A percentile compares a stretch with the other conserved stretches of the same genome.
Conservation (phyloP, 2,888 invertebrate species). For the Myathropa florea region DNA sequence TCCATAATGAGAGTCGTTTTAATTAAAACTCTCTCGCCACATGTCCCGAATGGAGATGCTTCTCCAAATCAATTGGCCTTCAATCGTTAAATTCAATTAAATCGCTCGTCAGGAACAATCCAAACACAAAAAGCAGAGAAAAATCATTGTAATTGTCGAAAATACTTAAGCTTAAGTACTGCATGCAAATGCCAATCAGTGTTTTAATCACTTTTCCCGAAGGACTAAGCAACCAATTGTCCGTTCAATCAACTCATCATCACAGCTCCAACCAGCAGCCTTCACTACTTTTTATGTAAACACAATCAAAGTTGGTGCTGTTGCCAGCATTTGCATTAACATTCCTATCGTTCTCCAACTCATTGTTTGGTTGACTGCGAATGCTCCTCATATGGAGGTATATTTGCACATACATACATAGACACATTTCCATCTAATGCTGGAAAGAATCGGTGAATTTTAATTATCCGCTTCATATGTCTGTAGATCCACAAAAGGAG, state of each 20-base stretch:
- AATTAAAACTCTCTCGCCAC: neutral
- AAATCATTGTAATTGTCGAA: conserved; percentile 43
- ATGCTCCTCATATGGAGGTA: neutral
- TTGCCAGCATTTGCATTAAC: conserved; percentile 48
- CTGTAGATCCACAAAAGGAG: conserved; percentile 16
- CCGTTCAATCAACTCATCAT: conserved; percentile 36
- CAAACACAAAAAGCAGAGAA: neutral
- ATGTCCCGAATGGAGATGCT: neutral
- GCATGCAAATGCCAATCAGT: conserved; percentile 50
- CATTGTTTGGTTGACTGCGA: neutral
- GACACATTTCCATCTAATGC: neutral
- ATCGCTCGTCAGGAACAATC: neutral
- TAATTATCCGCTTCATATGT: conserved; percentile 57
- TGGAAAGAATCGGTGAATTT: conserved; percentile 44
- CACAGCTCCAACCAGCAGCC: neutral
- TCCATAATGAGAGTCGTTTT: neutral
- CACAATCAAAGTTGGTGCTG: conserved; percentile 43
- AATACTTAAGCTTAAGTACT: conserved; percentile 44
- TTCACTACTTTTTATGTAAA: conserved; percentile 35
- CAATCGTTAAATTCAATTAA: conserved; percentile 8
- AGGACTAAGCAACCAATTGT: conserved; percentile 33
- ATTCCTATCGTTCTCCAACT: conserved; percentile 7
- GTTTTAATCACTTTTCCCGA: conserved; percentile 50
- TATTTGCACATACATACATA: neutral
- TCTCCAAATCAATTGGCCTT: conserved; percentile 21